Percentiles rank a stretch among this genome's conserved stretches.
Conservation (phyloP, 1,140 invertebrate genomes). For the Drosophila ercepeae region DNA sequence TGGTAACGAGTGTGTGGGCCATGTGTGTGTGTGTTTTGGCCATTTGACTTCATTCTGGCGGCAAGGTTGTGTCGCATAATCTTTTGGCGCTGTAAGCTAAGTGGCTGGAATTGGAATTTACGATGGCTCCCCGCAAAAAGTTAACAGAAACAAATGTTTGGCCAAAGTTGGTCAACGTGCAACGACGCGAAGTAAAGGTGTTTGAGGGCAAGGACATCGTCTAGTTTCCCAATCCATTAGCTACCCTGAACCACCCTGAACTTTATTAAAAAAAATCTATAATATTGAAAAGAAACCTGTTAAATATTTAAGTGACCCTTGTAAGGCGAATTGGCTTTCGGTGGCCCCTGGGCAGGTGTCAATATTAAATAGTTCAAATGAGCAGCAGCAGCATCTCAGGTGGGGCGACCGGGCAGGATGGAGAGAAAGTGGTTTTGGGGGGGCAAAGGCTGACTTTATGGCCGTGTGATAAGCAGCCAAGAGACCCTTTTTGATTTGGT, state of each 20-base stretch:
- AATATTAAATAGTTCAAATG: slow-evolving; percentile 81
- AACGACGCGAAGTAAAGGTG: background rate
- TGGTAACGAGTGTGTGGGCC: background rate
- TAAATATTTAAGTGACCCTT: slow-evolving; percentile 60
- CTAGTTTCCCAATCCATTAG: background rate
- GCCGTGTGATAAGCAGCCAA: slow-evolving; percentile 72
- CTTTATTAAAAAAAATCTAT: slow-evolving; percentile 11
- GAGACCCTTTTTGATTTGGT: slow-evolving; percentile 80
- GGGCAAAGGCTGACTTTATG: slow-evolving; percentile 63
- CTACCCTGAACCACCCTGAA: background rate
- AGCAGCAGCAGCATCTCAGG: slow-evolving; percentile 26
- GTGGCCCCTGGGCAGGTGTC: slow-evolving; percentile 59
- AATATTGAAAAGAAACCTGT: slow-evolving; percentile 22
- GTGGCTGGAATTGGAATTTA: slow-evolving; percentile 77
- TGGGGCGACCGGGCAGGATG: slow-evolving; percentile 2
- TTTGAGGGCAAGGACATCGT: background rate
- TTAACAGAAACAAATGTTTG: slow-evolving; percentile 71
- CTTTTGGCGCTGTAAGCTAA: slow-evolving; percentile 65
- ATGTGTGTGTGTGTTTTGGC: slow-evolving; percentile 30
- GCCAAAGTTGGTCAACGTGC: slow-evolving; percentile 25
- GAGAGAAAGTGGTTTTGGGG: background rate
- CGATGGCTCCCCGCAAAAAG: slow-evolving; percentile 54
- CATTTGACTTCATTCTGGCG: slow-evolving; percentile 71
- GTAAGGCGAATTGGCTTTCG: slow-evolving; percentile 5
- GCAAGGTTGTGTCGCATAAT: slow-evolving; percentile 73